Evolutionary conservation across 64 coral and sea anemone species (phyloP), one percentile per base, ranked within the genome.

Genomic region (Platygyra sinensis): DNA sequence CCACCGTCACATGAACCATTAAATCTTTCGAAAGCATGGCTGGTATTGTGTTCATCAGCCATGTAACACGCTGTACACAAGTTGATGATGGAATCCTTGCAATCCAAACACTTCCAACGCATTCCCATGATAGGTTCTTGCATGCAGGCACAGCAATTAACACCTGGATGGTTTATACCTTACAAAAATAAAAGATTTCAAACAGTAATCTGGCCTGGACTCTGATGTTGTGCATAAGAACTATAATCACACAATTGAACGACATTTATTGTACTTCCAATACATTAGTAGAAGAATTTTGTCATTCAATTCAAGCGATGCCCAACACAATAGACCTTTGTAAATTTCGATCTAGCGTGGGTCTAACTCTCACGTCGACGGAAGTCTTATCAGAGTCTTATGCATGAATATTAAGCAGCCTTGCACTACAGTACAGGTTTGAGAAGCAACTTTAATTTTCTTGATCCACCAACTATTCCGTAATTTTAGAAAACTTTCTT

Each of bases 61-160:
- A 88, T 93, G 27, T 93, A 93, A 80, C 91, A 93, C 10, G 46
- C 42, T 28, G 91, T 88, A 39, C 91, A 93, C 30, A 93, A 33
- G 15, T 80, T 71, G 30, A 63, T 78, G 8, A 4, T 29, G 10
- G 76, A 55, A 2, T 88, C 67, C 29, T 80, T 32, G 65, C 91
- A 93, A 2, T 75, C 77, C 33, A 50, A 17, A n/a, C 91, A 93
- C 0, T 62, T 29, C 91, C 91, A 93, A 12, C 76, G 85, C n/a
- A 93, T 76, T 50, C 91, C 91, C 3, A 72, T 14, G 5, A 93
- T 36, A 9, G 91, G 91, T 16, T 19, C 32, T 33, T 80, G 67
- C 10, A 55, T 63, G 18, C 91, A 93, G 12, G 86, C 77, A 74
- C 73, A 31, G 31, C 91, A 93, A 0, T 20, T 28, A 20, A 55